Base-by-base conservation (phyloP, 1,140 invertebrate genomes). In the Homalodisca vitripennis region DNA sequence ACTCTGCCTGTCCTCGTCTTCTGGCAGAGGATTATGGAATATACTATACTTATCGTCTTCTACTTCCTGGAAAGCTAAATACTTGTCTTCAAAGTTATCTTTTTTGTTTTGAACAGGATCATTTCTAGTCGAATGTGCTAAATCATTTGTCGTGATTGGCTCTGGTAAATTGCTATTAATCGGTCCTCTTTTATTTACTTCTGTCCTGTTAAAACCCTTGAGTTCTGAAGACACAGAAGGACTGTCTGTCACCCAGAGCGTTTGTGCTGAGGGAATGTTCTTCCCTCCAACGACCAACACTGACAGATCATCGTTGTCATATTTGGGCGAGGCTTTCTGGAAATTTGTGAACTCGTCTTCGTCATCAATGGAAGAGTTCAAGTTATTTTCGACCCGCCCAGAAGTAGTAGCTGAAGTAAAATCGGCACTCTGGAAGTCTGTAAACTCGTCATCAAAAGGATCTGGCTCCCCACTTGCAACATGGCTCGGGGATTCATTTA, bases 11-110 rank as follows among this genome's bases (percentile, higher is more conserved):
- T 53, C 47, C 26, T 67, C 47, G 24, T 47, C 6, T 14, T 67
- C 65, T 30, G 41, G 41, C 22, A 48, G 26, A 3, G 47, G 41
- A 17, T 67, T 67, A 14, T 67, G 65, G 41, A 83, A 75, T 60
- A 82, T 82, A 74, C 82, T 83, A 66, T 82, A 83, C 70, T 80
- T 80, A 68, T 83, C 82, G 70, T 83, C 81, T 2, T 53, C 41
- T 34, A 31, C 12, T 32, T 46, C 27, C 34, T 70, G 12, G 30
- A 73, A 71, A 26, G 69, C 70, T 46, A 71, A 67, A 53, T 73
- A 71, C 41, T 68, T 73, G 66, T 73, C 67, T 17, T 66, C 24
- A 14, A 12, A 27, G 24, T 22, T 69, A 51, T 66, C 69, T 20
- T 48, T 34, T 30, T 30, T 41, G n/a, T 30, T 48, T 53, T 66